Evolutionary conservation across 1,140 invertebrate genomes (phyloP).

Genomic region (Drosophila nigromelanica): DNA sequence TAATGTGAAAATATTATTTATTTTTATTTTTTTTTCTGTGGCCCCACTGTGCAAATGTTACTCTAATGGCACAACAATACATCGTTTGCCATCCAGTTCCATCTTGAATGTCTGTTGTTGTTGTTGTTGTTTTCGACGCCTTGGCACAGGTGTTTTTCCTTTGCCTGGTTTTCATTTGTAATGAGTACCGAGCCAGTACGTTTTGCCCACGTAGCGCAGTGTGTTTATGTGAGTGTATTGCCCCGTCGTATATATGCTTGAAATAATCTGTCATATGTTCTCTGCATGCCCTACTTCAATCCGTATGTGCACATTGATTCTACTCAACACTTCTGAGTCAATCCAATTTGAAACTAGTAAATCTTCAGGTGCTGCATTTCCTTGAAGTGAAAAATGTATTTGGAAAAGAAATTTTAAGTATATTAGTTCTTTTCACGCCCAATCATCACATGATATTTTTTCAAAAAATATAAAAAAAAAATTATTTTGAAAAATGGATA

Average conservation of each 20-base stretch:
- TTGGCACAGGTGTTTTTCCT: slow-evolving; percentile 63
- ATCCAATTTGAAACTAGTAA: neutral
- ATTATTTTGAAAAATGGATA: neutral
- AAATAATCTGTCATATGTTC: slow-evolving; percentile 71
- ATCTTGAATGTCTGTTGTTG: slow-evolving; percentile 15
- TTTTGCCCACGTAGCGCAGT: slow-evolving; percentile 59
- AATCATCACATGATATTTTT: too few relatives aligned
- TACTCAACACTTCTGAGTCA: neutral
- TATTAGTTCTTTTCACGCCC: too few relatives aligned
- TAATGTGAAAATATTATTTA: neutral
- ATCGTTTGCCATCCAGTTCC: slow-evolving; percentile 36
- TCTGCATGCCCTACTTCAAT: slow-evolving; percentile 6
- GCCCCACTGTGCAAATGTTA: slow-evolving; percentile 34
- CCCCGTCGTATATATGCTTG: slow-evolving; percentile 28
- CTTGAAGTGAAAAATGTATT: too few relatives aligned
- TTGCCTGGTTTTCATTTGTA: slow-evolving; percentile 61
- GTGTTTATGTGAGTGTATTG: slow-evolving; percentile 40
- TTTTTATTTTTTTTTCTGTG: neutral
- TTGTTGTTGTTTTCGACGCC: slow-evolving; percentile 58
- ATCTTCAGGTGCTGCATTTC: too few relatives aligned
- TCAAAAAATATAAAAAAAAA: neutral
- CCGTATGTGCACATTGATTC: neutral
- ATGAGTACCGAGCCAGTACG: slow-evolving; percentile 46
- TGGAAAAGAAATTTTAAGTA: too few relatives aligned
- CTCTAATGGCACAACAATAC: slow-evolving; percentile 52